Conservation (phyloP, 2,113 vertebrate genomes). For the Centropus bengalensis region DNA sequence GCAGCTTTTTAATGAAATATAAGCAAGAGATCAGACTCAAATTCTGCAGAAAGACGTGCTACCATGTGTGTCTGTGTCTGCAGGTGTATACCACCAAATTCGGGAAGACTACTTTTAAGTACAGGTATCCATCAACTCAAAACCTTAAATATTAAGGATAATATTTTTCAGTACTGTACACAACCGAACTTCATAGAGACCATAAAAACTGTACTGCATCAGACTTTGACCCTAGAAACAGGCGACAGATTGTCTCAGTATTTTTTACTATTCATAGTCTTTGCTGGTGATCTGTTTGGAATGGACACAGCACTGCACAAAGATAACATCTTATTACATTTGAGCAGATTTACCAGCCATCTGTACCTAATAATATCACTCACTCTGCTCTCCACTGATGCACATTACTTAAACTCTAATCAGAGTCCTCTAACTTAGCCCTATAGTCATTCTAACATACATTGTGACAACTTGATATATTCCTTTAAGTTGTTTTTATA, state of each 20-base stretch:
- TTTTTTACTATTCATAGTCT: slow-evolving; percentile 30
- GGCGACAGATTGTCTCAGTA: slow-evolving; percentile 37
- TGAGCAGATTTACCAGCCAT: slow-evolving; percentile 30
- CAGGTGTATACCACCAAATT: not conserved
- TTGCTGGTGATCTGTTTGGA: slow-evolving; percentile 7
- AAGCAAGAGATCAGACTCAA: not conserved
- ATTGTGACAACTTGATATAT: not conserved
- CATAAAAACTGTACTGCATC: not conserved
- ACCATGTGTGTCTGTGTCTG: not conserved
- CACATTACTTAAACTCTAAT: not conserved
- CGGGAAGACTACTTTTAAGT: not conserved
- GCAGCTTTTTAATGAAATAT: not conserved
- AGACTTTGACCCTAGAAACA: slow-evolving; percentile 65
- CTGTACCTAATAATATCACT: slow-evolving; percentile 26
- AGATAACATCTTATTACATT: slow-evolving; percentile 49
- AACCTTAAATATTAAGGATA: not conserved
- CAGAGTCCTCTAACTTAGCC: not conserved
- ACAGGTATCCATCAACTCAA: not conserved
- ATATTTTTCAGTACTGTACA: not conserved
- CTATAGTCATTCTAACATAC: not conserved
- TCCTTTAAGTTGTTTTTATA: not conserved
- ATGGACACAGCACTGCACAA: not conserved
- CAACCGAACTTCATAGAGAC: not conserved
- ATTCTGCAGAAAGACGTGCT: not conserved
- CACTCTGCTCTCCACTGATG: not conserved